Percentiles rank a stretch among this genome's conserved stretches.
Evolutionary conservation across 1,140 invertebrate species (phyloP).

Genomic region (Bursaphelenchus mucronatus): DNA sequence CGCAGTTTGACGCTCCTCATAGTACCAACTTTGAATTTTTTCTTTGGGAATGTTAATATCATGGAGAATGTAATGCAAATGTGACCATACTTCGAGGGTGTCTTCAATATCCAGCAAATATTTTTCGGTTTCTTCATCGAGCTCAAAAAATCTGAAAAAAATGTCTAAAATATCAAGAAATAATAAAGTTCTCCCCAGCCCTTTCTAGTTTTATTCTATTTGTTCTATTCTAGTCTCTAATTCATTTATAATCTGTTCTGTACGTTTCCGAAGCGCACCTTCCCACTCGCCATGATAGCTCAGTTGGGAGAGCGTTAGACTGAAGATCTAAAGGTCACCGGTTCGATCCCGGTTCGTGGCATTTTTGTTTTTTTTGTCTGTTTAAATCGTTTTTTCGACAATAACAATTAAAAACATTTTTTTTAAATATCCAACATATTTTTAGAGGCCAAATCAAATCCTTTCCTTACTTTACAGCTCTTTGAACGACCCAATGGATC

Average conservation of each 20-base stretch:
- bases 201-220: too few species aligned
- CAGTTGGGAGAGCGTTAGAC: slow-evolving; percentile 64
- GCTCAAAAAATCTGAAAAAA: slow-evolving; percentile 31
- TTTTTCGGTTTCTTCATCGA: slow-evolving; percentile 23
- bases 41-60: slow-evolving; percentile 44
- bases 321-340: slow-evolving; percentile 65
- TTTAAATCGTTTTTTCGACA: too few species aligned
- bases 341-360: slow-evolving; percentile 62
- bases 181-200: not conserved
- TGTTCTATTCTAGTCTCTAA: too few species aligned
- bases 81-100: slow-evolving; percentile 46
- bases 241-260: too few species aligned
- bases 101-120: slow-evolving; percentile 42
- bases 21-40: slow-evolving; percentile 53
- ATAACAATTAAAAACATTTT: too few species aligned
- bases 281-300: slow-evolving; percentile 44
- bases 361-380: too few species aligned
- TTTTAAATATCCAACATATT: too few species aligned
- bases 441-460: not conserved
- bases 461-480: slow-evolving; percentile 48
- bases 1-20: slow-evolving; percentile 51
- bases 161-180: not conserved
- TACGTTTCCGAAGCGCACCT: too few species aligned
- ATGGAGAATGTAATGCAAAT: slow-evolving; percentile 43
- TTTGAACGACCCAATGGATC: slow-evolving; percentile 50